Conservation (phyloP, 2,113 vertebrate genomes). For the Calyptomena viridis region DNA sequence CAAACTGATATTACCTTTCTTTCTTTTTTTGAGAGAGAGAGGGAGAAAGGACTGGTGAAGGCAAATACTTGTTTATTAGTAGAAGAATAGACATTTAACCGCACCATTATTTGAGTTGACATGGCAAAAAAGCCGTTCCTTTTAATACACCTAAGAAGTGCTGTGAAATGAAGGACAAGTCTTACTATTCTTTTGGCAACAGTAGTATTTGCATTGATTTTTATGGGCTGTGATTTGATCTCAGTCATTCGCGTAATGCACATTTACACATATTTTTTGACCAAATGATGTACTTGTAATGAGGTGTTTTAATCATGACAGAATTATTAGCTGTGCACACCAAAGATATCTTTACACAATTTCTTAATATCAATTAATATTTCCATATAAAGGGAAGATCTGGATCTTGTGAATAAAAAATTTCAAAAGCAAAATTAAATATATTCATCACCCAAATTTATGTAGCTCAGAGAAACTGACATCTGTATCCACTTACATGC, state of each 20-base stretch:
- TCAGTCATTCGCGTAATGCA: background rate
- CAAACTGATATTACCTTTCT: background rate
- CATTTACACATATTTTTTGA: background rate
- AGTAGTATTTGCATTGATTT: background rate
- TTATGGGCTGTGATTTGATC: background rate
- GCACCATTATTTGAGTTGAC: background rate
- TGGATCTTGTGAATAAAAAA: constrained; percentile 43
- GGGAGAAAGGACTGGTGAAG: fast-evolving
- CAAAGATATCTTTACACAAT: constrained; percentile 7
- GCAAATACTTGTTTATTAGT: background rate
- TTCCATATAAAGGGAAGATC: constrained; percentile 30
- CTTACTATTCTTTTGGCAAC: background rate
- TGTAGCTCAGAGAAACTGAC: constrained; percentile 38
- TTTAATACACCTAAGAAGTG: background rate
- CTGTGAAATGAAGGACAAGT: background rate
- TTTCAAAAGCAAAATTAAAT: constrained; percentile 56
- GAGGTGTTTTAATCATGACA: background rate
- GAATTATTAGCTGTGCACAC: background rate
- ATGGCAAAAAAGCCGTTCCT: background rate
- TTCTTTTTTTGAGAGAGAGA: background rate
- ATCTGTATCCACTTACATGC: constrained; percentile 61
- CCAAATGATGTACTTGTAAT: background rate
- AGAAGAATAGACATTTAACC: background rate
- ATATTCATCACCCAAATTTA: constrained; percentile 55
- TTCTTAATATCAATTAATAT: constrained; percentile 37